These are phyloP conservation scores for Eledona agricola DNA, from an alignment of 2,888 invertebrate species.

Conservation along the genomic window DNA sequence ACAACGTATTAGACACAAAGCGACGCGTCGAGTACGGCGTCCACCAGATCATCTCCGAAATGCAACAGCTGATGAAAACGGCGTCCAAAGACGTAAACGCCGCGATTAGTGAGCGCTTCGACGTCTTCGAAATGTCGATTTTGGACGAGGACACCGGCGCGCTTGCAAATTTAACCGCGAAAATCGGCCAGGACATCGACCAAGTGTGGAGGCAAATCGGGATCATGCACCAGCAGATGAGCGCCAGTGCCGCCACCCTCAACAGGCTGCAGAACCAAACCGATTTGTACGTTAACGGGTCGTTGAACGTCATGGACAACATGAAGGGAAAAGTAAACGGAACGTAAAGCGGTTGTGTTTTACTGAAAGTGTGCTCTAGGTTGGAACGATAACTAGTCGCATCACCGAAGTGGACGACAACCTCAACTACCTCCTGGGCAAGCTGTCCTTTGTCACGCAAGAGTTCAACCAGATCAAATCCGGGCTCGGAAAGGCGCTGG, in stretches of 20 bases:
- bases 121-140: constrained; percentile 74
- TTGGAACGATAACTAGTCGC: constrained; percentile 77
- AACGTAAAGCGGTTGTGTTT: too few species aligned
- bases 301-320: constrained; percentile 77
- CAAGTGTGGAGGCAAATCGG: constrained; percentile 92
- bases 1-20: constrained; percentile 84
- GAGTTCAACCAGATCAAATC: constrained; percentile 85
- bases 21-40: constrained; percentile 86
- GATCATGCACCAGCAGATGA: constrained; percentile 85
- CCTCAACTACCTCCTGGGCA: constrained; percentile 82
- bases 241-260: constrained; percentile 77
- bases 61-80: constrained; percentile 73
- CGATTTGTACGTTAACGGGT: constrained; percentile 81
- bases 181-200: constrained; percentile 82
- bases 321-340: constrained; percentile 81
- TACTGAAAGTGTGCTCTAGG: constrained; percentile 66
- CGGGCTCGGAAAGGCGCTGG: constrained; percentile 77
- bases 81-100: constrained; percentile 73
- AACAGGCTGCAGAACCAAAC: constrained; percentile 81
- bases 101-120: constrained; percentile 75
- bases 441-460: constrained; percentile 81
- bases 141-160: constrained; percentile 77
- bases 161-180: constrained; percentile 76
- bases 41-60: constrained; percentile 80
- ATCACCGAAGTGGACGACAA: constrained; percentile 83